Conservation (phyloP, 2,113 vertebrate genomes). For the Emydura subglobosa region DNA sequence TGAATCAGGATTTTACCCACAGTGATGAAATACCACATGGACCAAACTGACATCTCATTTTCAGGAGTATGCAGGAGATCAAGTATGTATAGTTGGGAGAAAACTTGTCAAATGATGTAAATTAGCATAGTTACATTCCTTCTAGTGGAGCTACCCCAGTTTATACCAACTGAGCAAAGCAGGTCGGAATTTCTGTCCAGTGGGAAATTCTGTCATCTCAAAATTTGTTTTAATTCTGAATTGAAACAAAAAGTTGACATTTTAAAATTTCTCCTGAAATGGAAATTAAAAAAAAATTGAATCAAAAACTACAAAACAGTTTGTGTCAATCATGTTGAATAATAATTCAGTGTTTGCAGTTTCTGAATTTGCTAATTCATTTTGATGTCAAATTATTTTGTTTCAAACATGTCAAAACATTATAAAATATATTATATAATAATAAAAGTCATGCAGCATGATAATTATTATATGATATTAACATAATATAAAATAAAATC, state of each 20-base stretch:
- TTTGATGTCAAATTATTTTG: slow-evolving; percentile 29
- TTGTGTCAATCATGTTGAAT: slow-evolving; percentile 13
- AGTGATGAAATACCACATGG: too few relatives aligned
- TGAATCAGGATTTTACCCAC: too few relatives aligned
- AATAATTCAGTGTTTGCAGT: not conserved
- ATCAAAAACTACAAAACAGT: not conserved
- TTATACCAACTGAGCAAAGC: not conserved
- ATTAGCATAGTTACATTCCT: too few relatives aligned
- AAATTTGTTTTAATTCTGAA: not conserved
- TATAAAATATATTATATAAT: too few relatives aligned
- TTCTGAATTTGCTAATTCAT: not conserved
- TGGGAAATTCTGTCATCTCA: slow-evolving; percentile 10
- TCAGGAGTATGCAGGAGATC: too few relatives aligned
- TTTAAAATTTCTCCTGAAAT: slow-evolving; percentile 20
- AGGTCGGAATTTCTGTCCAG: slow-evolving; percentile 11
- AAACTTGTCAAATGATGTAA: too few relatives aligned
- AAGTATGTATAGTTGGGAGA: too few relatives aligned
- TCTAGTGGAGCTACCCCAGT: not conserved
- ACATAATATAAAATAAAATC: not conserved
- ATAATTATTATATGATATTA: too few relatives aligned
- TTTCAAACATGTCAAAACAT: slow-evolving; percentile 26
- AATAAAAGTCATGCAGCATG: too few relatives aligned
- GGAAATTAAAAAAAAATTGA: slow-evolving; percentile 1
- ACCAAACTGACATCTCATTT: too few relatives aligned
- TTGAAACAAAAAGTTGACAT: not conserved